Percentiles rank a stretch among this genome's conserved stretches.
These are phyloP conservation scores for Danaus melanippus DNA, from an alignment of 1,140 invertebrate species.

Conservation along the genomic window DNA sequence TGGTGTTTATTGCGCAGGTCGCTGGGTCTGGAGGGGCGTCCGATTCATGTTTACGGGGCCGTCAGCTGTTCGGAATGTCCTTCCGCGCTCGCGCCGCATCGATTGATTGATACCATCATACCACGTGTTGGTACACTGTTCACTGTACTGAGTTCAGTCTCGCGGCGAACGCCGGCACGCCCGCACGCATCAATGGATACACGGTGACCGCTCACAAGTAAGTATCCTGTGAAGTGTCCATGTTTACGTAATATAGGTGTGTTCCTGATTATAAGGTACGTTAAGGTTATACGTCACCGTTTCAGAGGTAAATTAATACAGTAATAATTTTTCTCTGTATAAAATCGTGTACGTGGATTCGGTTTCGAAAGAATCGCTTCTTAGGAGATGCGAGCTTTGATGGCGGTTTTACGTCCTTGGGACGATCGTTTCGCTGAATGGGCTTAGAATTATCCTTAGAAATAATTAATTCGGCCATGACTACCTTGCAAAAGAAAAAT, in stretches of 20 bases:
- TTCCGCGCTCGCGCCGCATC: constrained; percentile 56
- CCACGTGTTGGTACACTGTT: constrained; percentile 36
- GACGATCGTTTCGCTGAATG: no score
- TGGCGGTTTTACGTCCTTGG: no score
- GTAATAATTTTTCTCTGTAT: constrained; percentile 22
- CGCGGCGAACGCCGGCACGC: constrained; percentile 39
- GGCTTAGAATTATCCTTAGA: no score
- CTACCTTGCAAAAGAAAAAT: no score
- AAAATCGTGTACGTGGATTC: constrained; percentile 30
- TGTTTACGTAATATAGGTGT: no score
- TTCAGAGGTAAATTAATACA: no score
- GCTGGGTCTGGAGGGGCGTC: constrained; percentile 18
- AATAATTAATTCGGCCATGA: no score
- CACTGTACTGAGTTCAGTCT: constrained; percentile 26
- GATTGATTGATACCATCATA: constrained; percentile 51
- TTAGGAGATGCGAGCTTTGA: no score
- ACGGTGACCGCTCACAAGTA: constrained; percentile 49
- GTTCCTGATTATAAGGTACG: no score
- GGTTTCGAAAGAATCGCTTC: constrained; percentile 26
- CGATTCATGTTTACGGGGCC: constrained; percentile 66
- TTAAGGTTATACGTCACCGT: no score
- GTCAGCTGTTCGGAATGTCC: constrained; percentile 65
- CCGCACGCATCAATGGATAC: constrained; percentile 54
- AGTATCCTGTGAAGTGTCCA: constrained; percentile 22
- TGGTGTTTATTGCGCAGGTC: constrained; percentile 7